Evolutionary conservation across 2,888 invertebrate genomes (phyloP), one percentile per base, ranked within the genome.

Genomic region (Clivina fossor): DNA sequence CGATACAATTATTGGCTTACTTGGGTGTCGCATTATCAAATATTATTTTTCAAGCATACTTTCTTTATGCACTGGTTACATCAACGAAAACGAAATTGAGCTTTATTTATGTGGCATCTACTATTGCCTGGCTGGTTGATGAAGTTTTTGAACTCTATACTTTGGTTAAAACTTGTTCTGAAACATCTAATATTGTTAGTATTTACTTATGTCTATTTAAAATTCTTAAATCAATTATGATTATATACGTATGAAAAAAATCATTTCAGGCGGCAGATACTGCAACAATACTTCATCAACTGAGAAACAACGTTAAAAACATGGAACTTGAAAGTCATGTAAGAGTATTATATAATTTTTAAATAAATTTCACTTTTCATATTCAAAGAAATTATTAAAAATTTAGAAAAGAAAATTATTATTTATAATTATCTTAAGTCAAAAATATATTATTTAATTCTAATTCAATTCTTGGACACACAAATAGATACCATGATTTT

Each of bases 261-360:
- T 50, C 11, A 56, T 67, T 68, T 16, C 61, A 77, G 76, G 73
- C 76, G 0, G 74, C 71, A 4, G 67, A 68, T 24, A 68, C 74
- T 37, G 71, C 76, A 1, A 58, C 73, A 13, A 65, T 71, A 41
- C 60, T 76, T 3, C 76, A 77, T 64, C 71, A 73, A 57, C 68
- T 76, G 11, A 67, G 73, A 44, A 69, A 71, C 41, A 68, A 71
- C 59, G 64, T 69, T 3, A 63, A 66, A 13, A 73, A 75, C 55
- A 66, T 70, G 19, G 67, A 69, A 56, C 69, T 76, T 19, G 76
- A 75, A 59, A 67, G 69, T 0, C 64, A 74, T 60, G 76, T 76
- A 61, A 68, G 69, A 65, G 37, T 30, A 24, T 2, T 35, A 43
- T 19, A 22, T 9, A 4, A 26, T n/a, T 32, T 19, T 7, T 20